Conservation (phyloP, 2,888 invertebrate genomes). For the Ischnura elegans region DNA sequence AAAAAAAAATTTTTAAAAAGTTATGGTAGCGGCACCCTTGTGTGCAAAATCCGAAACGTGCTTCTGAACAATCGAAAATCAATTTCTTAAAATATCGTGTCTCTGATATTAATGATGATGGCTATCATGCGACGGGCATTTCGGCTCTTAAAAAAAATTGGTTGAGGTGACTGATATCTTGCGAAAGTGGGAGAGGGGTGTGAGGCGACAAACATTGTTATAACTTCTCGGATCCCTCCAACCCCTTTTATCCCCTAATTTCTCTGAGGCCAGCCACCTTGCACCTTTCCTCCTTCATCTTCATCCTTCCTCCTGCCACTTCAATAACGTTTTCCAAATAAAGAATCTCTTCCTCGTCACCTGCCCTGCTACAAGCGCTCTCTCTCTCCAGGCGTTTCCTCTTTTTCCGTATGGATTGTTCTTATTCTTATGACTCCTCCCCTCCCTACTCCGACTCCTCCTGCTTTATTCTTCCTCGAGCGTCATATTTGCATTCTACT, state of each 20-base stretch:
- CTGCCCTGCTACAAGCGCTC: background rate
- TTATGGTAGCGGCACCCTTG: background rate
- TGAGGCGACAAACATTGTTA: conserved; percentile 12
- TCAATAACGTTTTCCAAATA: background rate
- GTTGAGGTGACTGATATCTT: background rate
- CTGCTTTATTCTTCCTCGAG: background rate
- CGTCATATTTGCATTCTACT: background rate
- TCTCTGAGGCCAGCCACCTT: background rate
- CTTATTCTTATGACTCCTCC: too few species aligned
- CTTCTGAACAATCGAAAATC: background rate
- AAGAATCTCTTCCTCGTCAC: conserved; percentile 32
- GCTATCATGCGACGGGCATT: background rate
- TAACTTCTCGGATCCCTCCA: background rate
- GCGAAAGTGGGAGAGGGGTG: background rate
- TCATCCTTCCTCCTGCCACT: too few species aligned
- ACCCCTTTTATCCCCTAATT: background rate
- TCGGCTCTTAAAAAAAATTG: background rate
- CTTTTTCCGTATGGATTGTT: too few species aligned
- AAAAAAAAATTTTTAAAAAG: background rate
- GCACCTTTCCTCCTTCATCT: background rate
- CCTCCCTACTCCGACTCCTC: background rate
- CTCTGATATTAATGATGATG: background rate
- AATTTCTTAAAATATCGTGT: background rate
- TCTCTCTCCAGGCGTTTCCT: background rate
- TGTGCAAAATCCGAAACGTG: background rate